Evolutionary conservation across 2,113 vertebrate genomes (phyloP).

Genomic region (Scalopus aquaticus): DNA sequence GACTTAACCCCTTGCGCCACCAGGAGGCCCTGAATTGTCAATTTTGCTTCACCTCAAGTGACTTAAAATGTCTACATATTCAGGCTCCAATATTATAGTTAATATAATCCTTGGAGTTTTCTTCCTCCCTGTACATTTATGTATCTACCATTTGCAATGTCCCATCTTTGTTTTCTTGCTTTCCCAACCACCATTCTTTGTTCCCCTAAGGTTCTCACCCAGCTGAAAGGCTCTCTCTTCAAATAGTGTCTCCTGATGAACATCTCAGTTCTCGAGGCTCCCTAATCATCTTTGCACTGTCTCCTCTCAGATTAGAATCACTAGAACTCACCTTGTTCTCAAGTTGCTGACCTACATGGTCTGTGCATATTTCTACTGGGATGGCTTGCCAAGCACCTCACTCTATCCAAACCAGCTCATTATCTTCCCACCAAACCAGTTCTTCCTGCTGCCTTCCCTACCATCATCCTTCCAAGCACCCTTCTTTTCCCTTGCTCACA

Average conservation of each 20-base stretch:
- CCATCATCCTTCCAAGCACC: background rate
- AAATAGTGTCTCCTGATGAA: background rate
- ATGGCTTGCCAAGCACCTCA: conserved; percentile 54
- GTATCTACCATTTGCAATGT: background rate
- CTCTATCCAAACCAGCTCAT: background rate
- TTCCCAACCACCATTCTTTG: background rate
- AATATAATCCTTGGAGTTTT: background rate
- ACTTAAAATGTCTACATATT: background rate
- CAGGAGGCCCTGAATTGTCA: background rate
- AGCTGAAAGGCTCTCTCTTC: background rate
- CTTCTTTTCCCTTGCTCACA: background rate
- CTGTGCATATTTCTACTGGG: background rate
- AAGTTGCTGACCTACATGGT: background rate
- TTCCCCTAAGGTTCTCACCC: background rate
- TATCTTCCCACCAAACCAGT: conserved; percentile 40
- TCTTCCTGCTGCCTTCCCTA: background rate
- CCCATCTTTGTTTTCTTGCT: background rate
- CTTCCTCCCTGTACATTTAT: background rate
- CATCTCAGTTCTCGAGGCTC: background rate
- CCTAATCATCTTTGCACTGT: background rate
- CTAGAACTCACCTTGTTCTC: background rate
- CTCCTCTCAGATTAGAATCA: background rate
- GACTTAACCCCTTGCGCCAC: no score
- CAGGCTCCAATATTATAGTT: background rate
- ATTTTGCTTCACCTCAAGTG: background rate